Evolutionary conservation across 2,888 invertebrate genomes (phyloP).

Genomic region (Dolichopus griseipennis): DNA sequence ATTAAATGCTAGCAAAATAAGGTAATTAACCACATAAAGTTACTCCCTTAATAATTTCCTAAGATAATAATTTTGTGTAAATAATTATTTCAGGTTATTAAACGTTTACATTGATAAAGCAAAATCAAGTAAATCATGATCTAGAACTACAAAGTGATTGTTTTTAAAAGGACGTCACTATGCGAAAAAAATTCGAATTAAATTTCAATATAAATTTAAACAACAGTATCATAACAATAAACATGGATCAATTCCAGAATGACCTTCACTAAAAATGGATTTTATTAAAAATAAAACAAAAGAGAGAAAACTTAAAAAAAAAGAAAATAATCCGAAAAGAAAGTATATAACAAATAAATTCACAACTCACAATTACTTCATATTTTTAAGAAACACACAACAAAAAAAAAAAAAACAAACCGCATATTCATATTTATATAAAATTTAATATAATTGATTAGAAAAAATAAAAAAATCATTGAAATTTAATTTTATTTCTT

Average conservation of each 20-base stretch:
- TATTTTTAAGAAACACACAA: not conserved
- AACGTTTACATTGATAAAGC: constrained; percentile 31
- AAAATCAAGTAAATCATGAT: constrained; percentile 28
- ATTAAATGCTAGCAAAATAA: constrained; percentile 82
- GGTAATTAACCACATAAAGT: constrained; percentile 21
- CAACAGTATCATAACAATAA: constrained; percentile 14
- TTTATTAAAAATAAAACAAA: not conserved
- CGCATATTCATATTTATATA: not conserved
- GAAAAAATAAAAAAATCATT: not conserved
- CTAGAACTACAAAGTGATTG: constrained; percentile 32
- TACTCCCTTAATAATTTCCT: not conserved
- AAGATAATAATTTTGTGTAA: not conserved
- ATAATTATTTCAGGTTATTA: constrained; percentile 26
- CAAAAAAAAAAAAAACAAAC: not conserved
- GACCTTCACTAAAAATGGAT: constrained; percentile 9
- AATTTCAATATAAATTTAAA: constrained; percentile 25
- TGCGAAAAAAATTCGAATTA: constrained; percentile 28
- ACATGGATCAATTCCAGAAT: constrained; percentile 29
- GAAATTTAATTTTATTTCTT: not conserved
- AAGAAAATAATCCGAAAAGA: not conserved
- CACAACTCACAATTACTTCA: not conserved
- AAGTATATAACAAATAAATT: not conserved
- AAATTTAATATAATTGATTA: not conserved
- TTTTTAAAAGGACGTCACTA: constrained; percentile 28
- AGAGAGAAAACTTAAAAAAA: not conserved